A percentile compares a stretch with the other conserved stretches of the same genome.
These are phyloP conservation scores for Nyctalus aviator DNA, from an alignment of 2,797 vertebrate species.

Conservation along the genomic window DNA sequence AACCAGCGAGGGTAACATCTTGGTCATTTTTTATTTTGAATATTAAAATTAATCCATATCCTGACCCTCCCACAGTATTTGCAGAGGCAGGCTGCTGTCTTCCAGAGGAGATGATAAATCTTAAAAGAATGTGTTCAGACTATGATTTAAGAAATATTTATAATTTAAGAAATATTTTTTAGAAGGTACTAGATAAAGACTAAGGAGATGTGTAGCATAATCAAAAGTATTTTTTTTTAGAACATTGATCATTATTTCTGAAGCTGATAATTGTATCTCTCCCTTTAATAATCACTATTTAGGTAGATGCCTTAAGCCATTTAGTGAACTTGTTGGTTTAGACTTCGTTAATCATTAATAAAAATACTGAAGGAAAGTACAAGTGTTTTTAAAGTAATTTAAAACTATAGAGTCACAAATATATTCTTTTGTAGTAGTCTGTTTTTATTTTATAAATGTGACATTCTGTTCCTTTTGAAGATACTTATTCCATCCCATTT, in stretches of 20 bases:
- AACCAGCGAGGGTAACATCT: background rate
- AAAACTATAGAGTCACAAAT: background rate
- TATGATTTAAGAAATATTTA: background rate
- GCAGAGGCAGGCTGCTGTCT: background rate
- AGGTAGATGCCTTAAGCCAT: background rate
- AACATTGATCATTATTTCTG: background rate
- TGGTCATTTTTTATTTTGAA: background rate
- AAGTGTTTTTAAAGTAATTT: slow-evolving; percentile 28
- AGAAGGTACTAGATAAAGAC: background rate
- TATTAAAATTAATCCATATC: background rate
- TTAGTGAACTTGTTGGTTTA: slow-evolving; percentile 27
- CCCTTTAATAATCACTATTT: slow-evolving; percentile 3
- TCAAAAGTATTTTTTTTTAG: slow-evolving; percentile 36
- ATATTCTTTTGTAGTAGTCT: background rate
- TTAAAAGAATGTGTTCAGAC: background rate
- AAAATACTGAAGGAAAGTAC: slow-evolving; percentile 10
- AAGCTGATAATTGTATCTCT: background rate
- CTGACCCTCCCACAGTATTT: background rate
- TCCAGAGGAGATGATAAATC: background rate
- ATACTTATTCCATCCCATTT: background rate
- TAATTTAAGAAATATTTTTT: slow-evolving; percentile 20
- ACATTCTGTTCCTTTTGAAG: slow-evolving; percentile 39
- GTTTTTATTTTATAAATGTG: background rate
- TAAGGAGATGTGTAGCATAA: background rate
- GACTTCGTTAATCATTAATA: background rate